Percentiles rank a stretch among this genome's conserved stretches.
phyloP scores from a whole-genome alignment of 2,113 vertebrate species.

The Stegastes partitus region DNA sequence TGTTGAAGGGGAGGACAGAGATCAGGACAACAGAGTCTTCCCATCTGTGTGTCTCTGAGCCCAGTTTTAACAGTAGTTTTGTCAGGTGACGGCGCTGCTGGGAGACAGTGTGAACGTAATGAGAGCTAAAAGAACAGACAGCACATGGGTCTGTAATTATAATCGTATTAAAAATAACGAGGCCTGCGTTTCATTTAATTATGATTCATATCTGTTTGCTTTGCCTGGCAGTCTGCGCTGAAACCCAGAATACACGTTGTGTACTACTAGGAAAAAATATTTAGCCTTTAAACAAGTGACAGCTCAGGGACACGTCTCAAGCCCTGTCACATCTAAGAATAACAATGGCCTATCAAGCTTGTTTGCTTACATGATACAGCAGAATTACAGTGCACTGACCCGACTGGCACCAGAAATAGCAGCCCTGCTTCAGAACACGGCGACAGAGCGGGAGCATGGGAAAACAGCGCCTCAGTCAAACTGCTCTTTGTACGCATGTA shows the following conservation, averaged over 20 bases:
- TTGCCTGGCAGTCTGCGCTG: neutral
- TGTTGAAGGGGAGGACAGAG: slow-evolving; percentile 13
- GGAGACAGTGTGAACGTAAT: neutral
- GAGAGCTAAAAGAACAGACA: neutral
- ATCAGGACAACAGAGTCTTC: neutral
- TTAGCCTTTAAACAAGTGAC: slow-evolving; percentile 30
- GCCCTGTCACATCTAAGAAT: slow-evolving; percentile 75
- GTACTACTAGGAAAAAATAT: slow-evolving; percentile 9
- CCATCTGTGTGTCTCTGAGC: neutral
- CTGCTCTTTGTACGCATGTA: slow-evolving; percentile 18
- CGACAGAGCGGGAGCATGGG: slow-evolving; percentile 59
- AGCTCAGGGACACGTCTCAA: slow-evolving; percentile 56
- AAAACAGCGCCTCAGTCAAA: slow-evolving; percentile 44
- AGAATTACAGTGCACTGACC: slow-evolving; percentile 63
- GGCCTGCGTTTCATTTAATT: slow-evolving; percentile 1
- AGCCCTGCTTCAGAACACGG: slow-evolving; percentile 22
- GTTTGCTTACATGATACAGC: slow-evolving; percentile 75
- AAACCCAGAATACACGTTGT: slow-evolving; percentile 3
- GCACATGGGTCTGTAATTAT: neutral
- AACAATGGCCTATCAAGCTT: slow-evolving; percentile 74
- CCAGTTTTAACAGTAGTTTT: neutral
- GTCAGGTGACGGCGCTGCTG: slow-evolving; percentile 38
- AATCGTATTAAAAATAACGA: slow-evolving; percentile 15
- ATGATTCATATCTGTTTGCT: neutral
- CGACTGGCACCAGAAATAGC: slow-evolving; percentile 64